Conservation (phyloP, 2,888 invertebrate species). For the Tenthredo amoena region DNA sequence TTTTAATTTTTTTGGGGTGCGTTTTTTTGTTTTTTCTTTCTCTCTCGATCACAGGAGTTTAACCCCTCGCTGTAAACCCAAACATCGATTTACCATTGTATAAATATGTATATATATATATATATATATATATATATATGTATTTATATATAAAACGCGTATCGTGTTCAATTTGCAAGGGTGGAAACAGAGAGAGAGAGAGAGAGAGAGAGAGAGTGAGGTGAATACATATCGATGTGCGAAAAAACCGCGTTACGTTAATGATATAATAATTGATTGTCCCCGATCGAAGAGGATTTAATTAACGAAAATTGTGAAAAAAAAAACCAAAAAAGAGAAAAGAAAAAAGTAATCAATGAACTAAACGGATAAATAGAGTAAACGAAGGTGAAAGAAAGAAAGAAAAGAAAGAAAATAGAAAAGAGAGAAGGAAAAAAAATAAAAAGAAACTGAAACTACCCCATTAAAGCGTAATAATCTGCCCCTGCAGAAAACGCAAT, state of each 20-base stretch:
- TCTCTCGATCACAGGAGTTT: background rate
- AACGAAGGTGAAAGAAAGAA: background rate
- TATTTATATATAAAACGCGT: background rate
- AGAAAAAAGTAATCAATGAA: background rate
- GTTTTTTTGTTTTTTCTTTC: background rate
- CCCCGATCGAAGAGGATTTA: background rate
- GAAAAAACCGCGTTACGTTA: background rate
- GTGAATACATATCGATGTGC: background rate
- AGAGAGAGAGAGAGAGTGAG: background rate
- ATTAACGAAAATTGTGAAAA: background rate
- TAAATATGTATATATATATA: background rate
- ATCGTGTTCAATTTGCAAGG: conserved; percentile 23
- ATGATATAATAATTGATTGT: conserved; percentile 2
- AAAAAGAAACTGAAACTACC: background rate
- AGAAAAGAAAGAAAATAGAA: background rate
- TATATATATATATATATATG: background rate
- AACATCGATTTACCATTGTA: conserved; percentile 30
- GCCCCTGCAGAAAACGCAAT: conserved; percentile 28
- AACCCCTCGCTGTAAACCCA: background rate
- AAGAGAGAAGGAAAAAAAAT: background rate
- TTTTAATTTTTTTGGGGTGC: background rate
- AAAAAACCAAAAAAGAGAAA: background rate
- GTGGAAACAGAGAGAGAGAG: background rate
- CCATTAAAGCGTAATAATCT: background rate
- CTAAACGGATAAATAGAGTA: background rate